phyloP scores from a whole-genome alignment of 2,797 vertebrate genomes.

The Pelobates cultripes region DNA sequence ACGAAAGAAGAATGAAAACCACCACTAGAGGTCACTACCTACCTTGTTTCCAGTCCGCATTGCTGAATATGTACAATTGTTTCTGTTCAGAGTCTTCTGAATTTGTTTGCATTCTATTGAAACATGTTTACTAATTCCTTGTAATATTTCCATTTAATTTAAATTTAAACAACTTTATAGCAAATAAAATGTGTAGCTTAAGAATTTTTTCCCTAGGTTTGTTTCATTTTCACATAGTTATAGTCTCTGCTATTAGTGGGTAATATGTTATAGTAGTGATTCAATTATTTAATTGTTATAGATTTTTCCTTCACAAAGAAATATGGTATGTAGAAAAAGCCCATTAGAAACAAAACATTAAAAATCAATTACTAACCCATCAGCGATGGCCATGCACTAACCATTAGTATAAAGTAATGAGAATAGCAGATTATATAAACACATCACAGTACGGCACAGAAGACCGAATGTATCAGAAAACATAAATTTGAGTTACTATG shows the following conservation, averaged over 20 bases:
- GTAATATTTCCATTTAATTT: neutral
- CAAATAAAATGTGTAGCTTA: neutral
- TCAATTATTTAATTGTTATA: conserved; percentile 46
- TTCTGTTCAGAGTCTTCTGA: neutral
- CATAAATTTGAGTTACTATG: conserved; percentile 29
- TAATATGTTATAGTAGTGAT: conserved; percentile 52
- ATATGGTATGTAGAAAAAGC: conserved; percentile 53
- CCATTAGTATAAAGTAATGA: conserved; percentile 43
- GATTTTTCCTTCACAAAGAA: conserved; percentile 52
- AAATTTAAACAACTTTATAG: neutral
- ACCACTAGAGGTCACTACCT: neutral
- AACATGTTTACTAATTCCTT: neutral
- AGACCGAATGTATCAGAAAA: neutral
- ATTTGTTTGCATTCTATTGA: neutral
- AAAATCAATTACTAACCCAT: conserved; percentile 61
- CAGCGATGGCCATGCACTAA: conserved; percentile 46
- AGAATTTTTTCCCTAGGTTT: neutral
- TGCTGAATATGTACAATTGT: neutral
- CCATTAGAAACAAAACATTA: conserved; percentile 59
- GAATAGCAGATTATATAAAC: conserved; percentile 39
- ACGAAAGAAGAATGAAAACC: too few relatives aligned
- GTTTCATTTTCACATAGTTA: conserved; percentile 25
- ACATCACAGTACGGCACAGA: conserved; percentile 28
- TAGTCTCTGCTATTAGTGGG: conserved; percentile 27
- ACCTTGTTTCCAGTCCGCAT: neutral